Base-by-base conservation (phyloP, 2,113 vertebrate genomes). In the Trogon surrucura region DNA sequence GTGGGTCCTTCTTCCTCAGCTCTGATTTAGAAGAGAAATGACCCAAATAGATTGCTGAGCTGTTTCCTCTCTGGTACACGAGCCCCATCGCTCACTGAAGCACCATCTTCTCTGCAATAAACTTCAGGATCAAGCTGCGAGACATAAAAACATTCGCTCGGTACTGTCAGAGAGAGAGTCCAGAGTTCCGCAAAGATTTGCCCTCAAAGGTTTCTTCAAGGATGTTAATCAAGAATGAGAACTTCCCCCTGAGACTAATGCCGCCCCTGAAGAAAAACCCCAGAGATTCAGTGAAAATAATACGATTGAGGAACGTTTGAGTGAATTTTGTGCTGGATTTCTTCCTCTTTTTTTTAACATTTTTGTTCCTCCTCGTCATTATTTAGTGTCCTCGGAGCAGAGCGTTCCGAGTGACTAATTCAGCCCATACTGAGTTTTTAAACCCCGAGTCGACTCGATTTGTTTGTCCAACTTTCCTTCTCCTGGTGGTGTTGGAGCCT, bases 391-490 rank as follows among this genome's bases (percentile, higher is more conserved):
- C 4, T 58, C 11, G 4, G 87, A 92, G 92, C 85, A 89, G 86
- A 88, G 88, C 48, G 3, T 79, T 93, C 66, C 56, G 41, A 4
- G 69, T 91, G 89, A 87, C 89, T 69, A 57, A 95, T 95, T 91
- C 82, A 50, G 91, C 92, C 95, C 89, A 57, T 74, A 11, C 23
- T 10, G 48, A 51, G 75, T 89, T 91, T 91, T 78, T 57, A 64
- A 94, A 89, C 36, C 84, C 56, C 50, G 19, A 80, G 50, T 29
- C 73, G 29, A 8, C 57, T 92, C 89, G 73, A 22, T 88, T 93
- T 84, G 75, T 96, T 92, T 80, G 91, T 87, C 94, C 85, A 62
- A 23, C 81, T 36, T 93, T 93, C 85, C 70, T 70, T 89, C 50
- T 64, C 17, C 57, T 64, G 89, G 50, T 48, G 57, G 1, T 79